Conservation (phyloP, 1,140 invertebrate species). For the Lepidurus couesii region DNA sequence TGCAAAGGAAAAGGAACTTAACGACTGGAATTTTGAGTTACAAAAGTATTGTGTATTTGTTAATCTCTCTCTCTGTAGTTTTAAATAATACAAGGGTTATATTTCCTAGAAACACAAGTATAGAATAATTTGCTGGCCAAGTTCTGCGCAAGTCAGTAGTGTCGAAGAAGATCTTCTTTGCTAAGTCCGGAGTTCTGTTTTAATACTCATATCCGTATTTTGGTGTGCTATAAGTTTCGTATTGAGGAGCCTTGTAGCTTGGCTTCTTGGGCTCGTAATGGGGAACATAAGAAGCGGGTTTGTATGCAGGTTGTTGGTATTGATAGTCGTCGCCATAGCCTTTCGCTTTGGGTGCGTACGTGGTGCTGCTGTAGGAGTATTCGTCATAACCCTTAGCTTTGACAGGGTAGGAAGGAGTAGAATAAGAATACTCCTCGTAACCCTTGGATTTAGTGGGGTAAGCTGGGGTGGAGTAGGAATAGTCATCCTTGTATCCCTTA, state of each 20-base stretch:
- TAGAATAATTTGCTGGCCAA: neutral
- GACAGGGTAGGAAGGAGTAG: neutral
- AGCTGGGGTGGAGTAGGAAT: neutral
- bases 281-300: neutral
- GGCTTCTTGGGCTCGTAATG: neutral
- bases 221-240: neutral
- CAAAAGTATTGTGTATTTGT: neutral
- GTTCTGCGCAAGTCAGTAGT: neutral
- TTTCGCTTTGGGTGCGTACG: neutral
- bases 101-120: neutral
- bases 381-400: slow-evolving; percentile 8
- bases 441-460: neutral
- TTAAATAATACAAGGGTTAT: neutral
- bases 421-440: neutral
- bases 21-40: neutral
- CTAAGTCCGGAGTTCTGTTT: neutral
- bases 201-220: neutral
- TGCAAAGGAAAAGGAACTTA: too few species aligned
- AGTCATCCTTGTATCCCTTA: neutral
- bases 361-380: neutral
- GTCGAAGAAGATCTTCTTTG: neutral
- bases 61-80: neutral
- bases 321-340: neutral
- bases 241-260: neutral
- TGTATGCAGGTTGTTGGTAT: neutral